Conservation (phyloP, 2,113 vertebrate genomes). For the Gymnarchus niloticus region DNA sequence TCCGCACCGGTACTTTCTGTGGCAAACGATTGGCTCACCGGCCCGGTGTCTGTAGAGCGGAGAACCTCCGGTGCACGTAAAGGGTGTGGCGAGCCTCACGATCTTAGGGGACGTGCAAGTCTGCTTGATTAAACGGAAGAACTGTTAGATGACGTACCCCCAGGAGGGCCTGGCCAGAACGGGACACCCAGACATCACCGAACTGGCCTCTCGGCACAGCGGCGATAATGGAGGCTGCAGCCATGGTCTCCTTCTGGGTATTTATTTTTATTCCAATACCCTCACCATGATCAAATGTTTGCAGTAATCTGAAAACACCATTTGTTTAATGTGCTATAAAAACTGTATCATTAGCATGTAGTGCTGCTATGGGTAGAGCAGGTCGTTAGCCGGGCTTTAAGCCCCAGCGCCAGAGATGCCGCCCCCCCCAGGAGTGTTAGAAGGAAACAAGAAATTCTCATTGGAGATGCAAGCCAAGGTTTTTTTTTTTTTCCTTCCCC, state of each 20-base stretch:
- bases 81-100: background rate
- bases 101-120: background rate
- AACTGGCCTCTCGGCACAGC: background rate
- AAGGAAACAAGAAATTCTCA: background rate
- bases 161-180: background rate
- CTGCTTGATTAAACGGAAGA: background rate
- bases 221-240: background rate
- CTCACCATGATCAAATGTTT: background rate
- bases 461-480: too few species aligned
- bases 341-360: background rate
- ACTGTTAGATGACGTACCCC: background rate
- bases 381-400: background rate
- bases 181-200: background rate
- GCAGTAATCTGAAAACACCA: background rate
- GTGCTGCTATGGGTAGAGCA: background rate
- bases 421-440: background rate
- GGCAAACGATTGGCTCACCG: background rate
- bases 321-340: background rate
- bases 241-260: background rate
- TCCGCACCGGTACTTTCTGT: background rate
- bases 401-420: background rate
- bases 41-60: background rate
- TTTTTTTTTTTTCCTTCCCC: too few species aligned
- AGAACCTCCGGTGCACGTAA: background rate
- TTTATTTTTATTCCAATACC: background rate